Base-by-base conservation (phyloP, 2,888 invertebrate genomes). In the Pocota personata region DNA sequence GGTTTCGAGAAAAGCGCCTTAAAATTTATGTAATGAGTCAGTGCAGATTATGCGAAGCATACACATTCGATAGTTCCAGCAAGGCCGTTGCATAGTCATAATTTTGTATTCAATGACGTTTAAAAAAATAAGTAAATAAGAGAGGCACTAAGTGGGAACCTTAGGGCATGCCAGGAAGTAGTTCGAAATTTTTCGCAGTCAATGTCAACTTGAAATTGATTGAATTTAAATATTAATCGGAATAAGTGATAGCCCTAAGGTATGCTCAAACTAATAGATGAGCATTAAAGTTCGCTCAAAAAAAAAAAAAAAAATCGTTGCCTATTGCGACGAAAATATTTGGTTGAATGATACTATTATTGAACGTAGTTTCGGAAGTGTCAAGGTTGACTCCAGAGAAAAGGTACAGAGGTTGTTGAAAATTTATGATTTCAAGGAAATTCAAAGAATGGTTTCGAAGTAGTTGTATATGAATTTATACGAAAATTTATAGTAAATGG, bases 91-190 rank as follows among this genome's bases (percentile, higher is more conserved):
- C 3, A 21, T 24, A 24, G 2, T n/a, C 27, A 14, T 16, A 30
- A 19, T 67, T 55, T 52, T n/a, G 27, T 3, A 30, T n/a, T 40
- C 19, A 30, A 12, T n/a, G 4, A 5, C 0, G 16, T 52, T 67
- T 27, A 16, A 10, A 14, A 37, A 12, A 71, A 32, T 10, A 46
- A 35, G 32, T 43, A 30, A 60, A 71, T 57, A 43, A 46, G 21
- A 19, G 21, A 1, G n/a, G n/a, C n/a, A 6, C n/a, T 16, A 40
- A 62, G 43, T 73, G 73, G 52, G 21, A 71, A 32, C 62, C 73
- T 32, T 40, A 27, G n/a, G 73, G 62, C 24, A 62, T 16, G 48
- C 14, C 43, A 52, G 60, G 37, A 60, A 50, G 30, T 10, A 2
- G 4, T 52, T 55, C 4, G 3, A 0, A 19, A 52, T 1, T 37